These are phyloP conservation scores for Aptenodytes forsteri DNA, from an alignment of 2,113 vertebrate genomes.

Conservation along the genomic window DNA sequence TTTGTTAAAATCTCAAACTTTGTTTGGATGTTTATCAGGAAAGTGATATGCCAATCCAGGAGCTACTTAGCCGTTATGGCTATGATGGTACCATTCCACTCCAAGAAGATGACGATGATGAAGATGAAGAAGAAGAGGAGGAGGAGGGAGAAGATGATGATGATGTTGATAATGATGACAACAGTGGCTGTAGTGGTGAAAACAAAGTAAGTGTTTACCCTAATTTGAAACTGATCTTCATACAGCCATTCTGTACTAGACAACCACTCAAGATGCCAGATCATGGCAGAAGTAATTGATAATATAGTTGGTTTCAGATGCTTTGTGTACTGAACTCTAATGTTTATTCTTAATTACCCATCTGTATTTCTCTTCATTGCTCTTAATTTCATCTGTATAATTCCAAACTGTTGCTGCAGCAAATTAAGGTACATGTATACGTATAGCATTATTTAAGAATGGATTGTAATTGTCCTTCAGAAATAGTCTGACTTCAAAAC, in stretches of 20 bases:
- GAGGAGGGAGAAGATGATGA: slow-evolving; percentile 85
- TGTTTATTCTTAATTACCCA: neutral
- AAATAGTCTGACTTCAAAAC: neutral
- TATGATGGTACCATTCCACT: slow-evolving; percentile 86
- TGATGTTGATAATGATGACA: slow-evolving; percentile 88
- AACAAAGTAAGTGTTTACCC: slow-evolving; percentile 71
- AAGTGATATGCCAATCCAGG: slow-evolving; percentile 96
- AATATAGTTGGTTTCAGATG: neutral
- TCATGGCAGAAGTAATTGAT: neutral
- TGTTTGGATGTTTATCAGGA: slow-evolving; percentile 77
- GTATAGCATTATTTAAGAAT: fast-evolving
- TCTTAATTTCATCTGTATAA: neutral
- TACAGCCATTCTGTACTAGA: fast-evolving
- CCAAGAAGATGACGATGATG: slow-evolving; percentile 84
- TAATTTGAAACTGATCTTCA: neutral
- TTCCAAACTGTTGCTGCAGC: neutral
- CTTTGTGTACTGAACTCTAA: neutral
- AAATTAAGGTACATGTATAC: neutral
- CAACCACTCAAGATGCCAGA: neutral
- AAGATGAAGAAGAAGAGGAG: slow-evolving; percentile 88
- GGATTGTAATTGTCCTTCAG: neutral
- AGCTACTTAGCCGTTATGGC: slow-evolving; percentile 93
- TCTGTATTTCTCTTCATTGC: neutral
- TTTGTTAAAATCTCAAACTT: neutral
- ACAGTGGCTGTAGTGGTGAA: slow-evolving; percentile 89